These are phyloP conservation scores for Lepidurus couesii DNA, from an alignment of 1,140 invertebrate species.

Conservation along the genomic window DNA sequence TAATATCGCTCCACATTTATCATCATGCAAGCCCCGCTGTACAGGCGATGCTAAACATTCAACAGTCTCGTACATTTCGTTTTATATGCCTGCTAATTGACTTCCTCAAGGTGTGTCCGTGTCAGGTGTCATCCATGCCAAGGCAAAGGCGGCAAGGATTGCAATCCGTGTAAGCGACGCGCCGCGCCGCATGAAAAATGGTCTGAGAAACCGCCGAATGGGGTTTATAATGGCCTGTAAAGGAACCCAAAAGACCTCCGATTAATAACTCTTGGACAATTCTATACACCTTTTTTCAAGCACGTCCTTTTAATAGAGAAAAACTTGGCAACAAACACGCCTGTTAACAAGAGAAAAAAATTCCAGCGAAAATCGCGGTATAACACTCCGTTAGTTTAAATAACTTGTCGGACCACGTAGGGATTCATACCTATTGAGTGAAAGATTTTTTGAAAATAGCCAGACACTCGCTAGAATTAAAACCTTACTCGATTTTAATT, in stretches of 20 bases:
- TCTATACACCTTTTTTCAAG: constrained; percentile 11
- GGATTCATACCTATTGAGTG: too few relatives aligned
- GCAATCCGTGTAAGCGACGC: not conserved
- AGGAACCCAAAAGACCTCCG: not conserved
- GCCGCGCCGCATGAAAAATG: not conserved
- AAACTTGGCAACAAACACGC: constrained; percentile 2
- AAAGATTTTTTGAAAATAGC: too few relatives aligned
- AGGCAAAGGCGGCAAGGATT: not conserved
- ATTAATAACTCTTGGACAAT: constrained; percentile 19
- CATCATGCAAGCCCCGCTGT: not conserved
- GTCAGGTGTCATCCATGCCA: not conserved
- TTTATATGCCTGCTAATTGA: not conserved
- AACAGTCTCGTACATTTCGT: not conserved
- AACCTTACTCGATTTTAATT: too few relatives aligned
- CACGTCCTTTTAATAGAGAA: not conserved
- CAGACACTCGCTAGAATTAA: too few relatives aligned
- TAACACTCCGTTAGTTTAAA: too few relatives aligned
- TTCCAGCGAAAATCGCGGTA: too few relatives aligned
- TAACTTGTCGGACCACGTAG: too few relatives aligned
- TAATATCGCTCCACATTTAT: constrained; percentile 1
- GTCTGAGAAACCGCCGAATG: constrained; percentile 7
- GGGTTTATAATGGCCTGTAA: not conserved
- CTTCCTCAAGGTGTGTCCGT: constrained; percentile 12
- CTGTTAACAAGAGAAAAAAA: not conserved
- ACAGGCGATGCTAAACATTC: not conserved